Evolutionary conservation across 1,140 invertebrate species (phyloP).

Genomic region (Macrostomum lignano): DNA sequence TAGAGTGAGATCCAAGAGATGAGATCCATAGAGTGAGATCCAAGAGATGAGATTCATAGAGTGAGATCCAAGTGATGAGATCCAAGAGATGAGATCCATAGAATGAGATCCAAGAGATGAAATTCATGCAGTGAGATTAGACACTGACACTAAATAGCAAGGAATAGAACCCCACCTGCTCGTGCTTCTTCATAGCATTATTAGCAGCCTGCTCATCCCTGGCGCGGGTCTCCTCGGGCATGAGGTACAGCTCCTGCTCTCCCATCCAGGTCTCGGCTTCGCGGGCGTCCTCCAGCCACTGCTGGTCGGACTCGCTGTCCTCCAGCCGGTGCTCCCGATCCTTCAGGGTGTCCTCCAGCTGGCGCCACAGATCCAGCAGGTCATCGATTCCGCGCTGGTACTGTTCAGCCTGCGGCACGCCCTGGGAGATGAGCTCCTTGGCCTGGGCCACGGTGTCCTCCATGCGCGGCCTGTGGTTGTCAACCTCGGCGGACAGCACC

Average conservation of each 20-base stretch:
- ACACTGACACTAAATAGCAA: too few relatives aligned
- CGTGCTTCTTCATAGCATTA: slow-evolving; percentile 96
- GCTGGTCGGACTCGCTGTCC: slow-evolving; percentile 41
- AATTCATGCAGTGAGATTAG: too few relatives aligned
- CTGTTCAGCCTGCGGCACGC: slow-evolving; percentile 59
- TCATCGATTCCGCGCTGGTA: slow-evolving; percentile 62
- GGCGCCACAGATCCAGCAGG: slow-evolving; percentile 55
- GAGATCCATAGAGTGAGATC: too few relatives aligned
- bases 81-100: too few relatives aligned
- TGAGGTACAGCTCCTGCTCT: slow-evolving; percentile 96
- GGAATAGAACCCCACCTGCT: too few relatives aligned
- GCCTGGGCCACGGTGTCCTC: slow-evolving; percentile 56
- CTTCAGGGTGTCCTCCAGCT: slow-evolving; percentile 55
- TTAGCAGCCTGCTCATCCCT: slow-evolving; percentile 94
- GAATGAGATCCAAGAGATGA: too few relatives aligned
- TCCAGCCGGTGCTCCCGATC: slow-evolving; percentile 36
- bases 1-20: too few relatives aligned
- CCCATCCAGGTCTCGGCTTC: slow-evolving; percentile 99
- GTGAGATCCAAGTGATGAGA: too few relatives aligned
- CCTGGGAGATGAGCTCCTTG: slow-evolving; percentile 76
- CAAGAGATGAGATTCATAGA: too few relatives aligned
- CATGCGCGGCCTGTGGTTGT: slow-evolving; percentile 87
- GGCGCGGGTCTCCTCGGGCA: slow-evolving; percentile 83
- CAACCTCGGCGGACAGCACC: slow-evolving; percentile 71
- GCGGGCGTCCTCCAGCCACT: slow-evolving; percentile 90